Base-by-base conservation (phyloP, 2,113 vertebrate genomes). In the Hyaena hyaena region DNA sequence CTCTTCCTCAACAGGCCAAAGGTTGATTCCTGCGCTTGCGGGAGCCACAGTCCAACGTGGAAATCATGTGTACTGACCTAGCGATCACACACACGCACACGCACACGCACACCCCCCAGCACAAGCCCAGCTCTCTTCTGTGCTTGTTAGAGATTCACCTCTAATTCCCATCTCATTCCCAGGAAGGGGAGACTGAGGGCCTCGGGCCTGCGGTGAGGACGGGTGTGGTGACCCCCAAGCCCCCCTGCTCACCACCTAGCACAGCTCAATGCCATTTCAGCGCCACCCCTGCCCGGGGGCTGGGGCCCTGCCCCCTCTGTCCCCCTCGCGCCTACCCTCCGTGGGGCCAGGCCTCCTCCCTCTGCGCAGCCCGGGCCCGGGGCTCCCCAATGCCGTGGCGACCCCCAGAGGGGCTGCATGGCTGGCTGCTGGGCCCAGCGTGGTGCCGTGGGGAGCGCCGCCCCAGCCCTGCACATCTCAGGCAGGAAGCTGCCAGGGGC, bases 401-500 rank as follows among this genome's bases (percentile, higher is more conserved):
- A 61, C 58, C 58, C 58, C 58, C 58, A 39, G 21, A 2, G 6
- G 21, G 58, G 7, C 58, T 21, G 58, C 21, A 8, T 9, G 58
- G 21, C 21, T 21, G 2, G 21, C 58, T 23, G 21, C 76, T 15
- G 17, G 31, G 23, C n/a, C 53, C 65, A 3, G 4, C 0, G 3
- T 23, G 16, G 17, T 2, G 1, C 4, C n/a, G 21, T 9, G 4
- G 8, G 16, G 23, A 35, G 11, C 76, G 12, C 50, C 14, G 31
- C 5, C 16, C 61, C 48, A 28, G 71, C 12, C 63, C 69, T 5
- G 24, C 35, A 23, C n/a, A 77, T 63, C 79, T 14, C 1, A 4
- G 53, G 92, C 95, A 95, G 96, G 97, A 97, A 98, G 93, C 91
- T 50, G 61, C 43, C 69, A 88, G 82, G 35, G 15, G 48, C 89